Conservation (phyloP, 2,888 invertebrate genomes). For the Coremacera marginata region DNA sequence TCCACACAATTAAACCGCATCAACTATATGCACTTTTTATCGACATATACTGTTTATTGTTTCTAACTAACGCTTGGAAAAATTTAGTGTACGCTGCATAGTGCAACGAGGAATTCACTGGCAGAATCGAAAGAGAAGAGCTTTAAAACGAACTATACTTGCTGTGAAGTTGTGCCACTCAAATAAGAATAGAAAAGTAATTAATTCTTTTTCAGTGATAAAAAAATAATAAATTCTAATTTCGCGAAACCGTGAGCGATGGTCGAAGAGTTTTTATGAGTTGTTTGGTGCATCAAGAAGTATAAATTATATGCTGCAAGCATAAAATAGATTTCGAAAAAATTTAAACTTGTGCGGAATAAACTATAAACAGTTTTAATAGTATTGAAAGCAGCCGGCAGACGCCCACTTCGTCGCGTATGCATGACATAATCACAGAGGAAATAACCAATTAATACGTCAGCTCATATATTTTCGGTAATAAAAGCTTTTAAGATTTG, state of each 20-base stretch:
- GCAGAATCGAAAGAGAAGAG: conserved; percentile 39
- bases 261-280: too few relatives aligned
- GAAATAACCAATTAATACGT: too few relatives aligned
- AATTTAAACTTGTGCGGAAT: background rate
- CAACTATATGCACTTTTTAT: too few relatives aligned
- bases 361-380: background rate
- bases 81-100: background rate
- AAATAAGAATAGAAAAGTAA: background rate
- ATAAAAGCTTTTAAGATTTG: too few relatives aligned
- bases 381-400: background rate
- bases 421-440: conserved; percentile 11
- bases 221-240: too few relatives aligned
- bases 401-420: conserved; percentile 20
- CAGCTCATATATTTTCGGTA: too few relatives aligned
- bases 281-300: background rate
- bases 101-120: background rate
- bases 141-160: conserved; percentile 37
- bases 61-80: too few relatives aligned
- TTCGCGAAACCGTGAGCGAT: background rate
- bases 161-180: background rate
- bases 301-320: too few relatives aligned
- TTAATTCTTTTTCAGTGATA: background rate
- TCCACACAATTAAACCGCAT: too few relatives aligned
- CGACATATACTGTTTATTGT: too few relatives aligned
- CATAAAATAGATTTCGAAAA: background rate